phyloP scores from a whole-genome alignment of 2,113 vertebrate genomes.

The Cichladusa arquata region DNA sequence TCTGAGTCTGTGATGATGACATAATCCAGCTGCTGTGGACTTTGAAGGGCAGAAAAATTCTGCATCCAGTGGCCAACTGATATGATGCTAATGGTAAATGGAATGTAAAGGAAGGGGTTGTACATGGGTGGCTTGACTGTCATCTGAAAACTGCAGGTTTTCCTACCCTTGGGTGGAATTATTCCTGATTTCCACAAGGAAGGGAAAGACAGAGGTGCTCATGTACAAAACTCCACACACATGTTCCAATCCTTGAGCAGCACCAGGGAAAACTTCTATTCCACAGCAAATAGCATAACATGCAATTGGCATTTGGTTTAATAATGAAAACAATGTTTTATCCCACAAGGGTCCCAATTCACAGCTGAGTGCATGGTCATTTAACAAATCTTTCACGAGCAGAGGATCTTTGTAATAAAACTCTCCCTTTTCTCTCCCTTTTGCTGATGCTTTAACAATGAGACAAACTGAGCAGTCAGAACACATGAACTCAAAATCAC shows the following conservation, averaged over 20 bases:
- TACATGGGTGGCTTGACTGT: not conserved
- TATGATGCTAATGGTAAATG: not conserved
- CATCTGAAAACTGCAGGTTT: not conserved
- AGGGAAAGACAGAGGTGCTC: not conserved
- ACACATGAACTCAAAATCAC: slow-evolving; percentile 31
- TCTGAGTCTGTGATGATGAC: not conserved
- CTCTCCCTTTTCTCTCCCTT: not conserved
- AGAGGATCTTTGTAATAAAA: not conserved
- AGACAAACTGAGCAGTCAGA: not conserved
- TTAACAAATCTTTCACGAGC: not conserved
- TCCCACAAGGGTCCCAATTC: not conserved
- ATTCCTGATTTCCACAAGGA: not conserved
- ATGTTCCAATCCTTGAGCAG: not conserved
- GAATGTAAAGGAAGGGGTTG: not conserved
- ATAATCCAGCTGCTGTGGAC: not conserved
- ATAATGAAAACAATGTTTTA: not conserved
- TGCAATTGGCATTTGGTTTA: not conserved
- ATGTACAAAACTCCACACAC: not conserved
- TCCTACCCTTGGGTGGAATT: not conserved
- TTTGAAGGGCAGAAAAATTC: not conserved
- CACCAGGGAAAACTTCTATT: not conserved
- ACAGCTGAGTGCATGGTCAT: accelerated
- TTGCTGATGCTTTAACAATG: not conserved
- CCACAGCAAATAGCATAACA: accelerated
- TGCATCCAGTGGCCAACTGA: not conserved